phyloP scores from a whole-genome alignment of 2,888 invertebrate species.

The Chloromyia formosa region DNA sequence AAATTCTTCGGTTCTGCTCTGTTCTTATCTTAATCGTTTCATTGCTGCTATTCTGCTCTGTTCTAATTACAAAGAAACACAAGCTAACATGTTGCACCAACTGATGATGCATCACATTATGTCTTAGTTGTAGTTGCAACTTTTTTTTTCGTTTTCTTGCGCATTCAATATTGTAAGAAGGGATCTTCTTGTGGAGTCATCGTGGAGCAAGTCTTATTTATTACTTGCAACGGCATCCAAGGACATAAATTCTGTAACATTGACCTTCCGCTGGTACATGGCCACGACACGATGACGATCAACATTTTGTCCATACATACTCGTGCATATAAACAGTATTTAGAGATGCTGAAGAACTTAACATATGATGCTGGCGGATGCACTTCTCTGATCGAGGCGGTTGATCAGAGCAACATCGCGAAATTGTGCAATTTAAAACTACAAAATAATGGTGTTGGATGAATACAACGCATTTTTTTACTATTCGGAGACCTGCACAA shows the following conservation, averaged over 20 bases:
- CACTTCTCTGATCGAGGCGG: slow-evolving; percentile 23
- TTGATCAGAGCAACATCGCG: slow-evolving; percentile 2
- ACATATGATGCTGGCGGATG: slow-evolving; percentile 23
- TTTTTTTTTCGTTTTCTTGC: too few species aligned
- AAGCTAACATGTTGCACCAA: too few species aligned
- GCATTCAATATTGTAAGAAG: background rate
- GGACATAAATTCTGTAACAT: slow-evolving; percentile 50
- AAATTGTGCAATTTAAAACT: slow-evolving; percentile 38
- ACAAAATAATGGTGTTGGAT: slow-evolving; percentile 12
- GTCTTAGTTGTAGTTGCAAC: too few species aligned
- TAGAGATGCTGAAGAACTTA: slow-evolving; percentile 3
- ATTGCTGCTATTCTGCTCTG: too few species aligned
- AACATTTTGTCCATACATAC: slow-evolving; percentile 3
- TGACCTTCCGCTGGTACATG: slow-evolving; percentile 44
- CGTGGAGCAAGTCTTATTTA: slow-evolving; percentile 42
- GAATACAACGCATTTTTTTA: slow-evolving; percentile 12
- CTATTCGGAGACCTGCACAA: too few species aligned
- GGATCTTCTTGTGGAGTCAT: slow-evolving; percentile 28
- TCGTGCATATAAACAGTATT: background rate
- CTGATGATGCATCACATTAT: too few species aligned
- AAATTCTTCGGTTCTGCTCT: too few species aligned
- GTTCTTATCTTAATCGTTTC: too few species aligned
- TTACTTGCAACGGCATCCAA: slow-evolving; percentile 49
- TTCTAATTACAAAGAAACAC: too few species aligned
- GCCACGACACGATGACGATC: slow-evolving; percentile 16